These are phyloP conservation scores for Cygnus olor DNA, from an alignment of 2,797 vertebrate species.

Conservation along the genomic window DNA sequence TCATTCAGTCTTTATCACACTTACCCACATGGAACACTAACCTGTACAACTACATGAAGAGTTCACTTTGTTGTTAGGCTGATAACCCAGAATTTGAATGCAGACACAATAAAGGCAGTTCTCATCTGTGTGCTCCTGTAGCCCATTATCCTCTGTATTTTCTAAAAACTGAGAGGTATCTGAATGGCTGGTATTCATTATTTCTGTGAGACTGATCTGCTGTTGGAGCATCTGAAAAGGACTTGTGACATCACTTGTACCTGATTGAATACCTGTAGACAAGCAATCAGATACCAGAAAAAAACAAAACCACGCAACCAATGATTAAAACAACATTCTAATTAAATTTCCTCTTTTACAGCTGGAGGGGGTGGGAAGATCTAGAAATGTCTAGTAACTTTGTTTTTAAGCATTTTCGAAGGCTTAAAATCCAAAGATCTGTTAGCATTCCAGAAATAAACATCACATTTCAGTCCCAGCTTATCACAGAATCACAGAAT, in stretches of 20 bases:
- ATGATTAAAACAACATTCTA: neutral
- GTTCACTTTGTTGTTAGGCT: slow-evolving; percentile 85
- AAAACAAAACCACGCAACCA: neutral
- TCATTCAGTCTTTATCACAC: too few species aligned
- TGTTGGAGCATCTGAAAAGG: slow-evolving; percentile 88
- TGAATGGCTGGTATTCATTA: slow-evolving; percentile 92
- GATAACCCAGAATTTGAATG: slow-evolving; percentile 88
- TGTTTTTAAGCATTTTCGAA: neutral
- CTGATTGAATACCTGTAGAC: slow-evolving; percentile 75
- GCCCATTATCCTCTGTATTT: slow-evolving; percentile 90
- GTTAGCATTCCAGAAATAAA: neutral
- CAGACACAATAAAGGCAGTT: slow-evolving; percentile 98
- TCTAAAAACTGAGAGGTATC: slow-evolving; percentile 87
- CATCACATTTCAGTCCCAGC: neutral
- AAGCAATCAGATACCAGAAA: neutral
- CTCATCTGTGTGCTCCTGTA: slow-evolving; percentile 95
- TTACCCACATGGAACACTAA: slow-evolving; percentile 61
- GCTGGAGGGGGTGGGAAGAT: neutral
- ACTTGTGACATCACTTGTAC: slow-evolving; percentile 83
- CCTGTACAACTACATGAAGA: slow-evolving; percentile 88
- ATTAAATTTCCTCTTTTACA: neutral
- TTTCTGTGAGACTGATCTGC: slow-evolving; percentile 97
- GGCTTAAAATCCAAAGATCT: neutral
- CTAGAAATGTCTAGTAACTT: neutral
- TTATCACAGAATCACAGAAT: neutral